Base-by-base conservation (phyloP, 37 sponge, comb jelly and placozoan species). In the Spongilla lacustris region DNA sequence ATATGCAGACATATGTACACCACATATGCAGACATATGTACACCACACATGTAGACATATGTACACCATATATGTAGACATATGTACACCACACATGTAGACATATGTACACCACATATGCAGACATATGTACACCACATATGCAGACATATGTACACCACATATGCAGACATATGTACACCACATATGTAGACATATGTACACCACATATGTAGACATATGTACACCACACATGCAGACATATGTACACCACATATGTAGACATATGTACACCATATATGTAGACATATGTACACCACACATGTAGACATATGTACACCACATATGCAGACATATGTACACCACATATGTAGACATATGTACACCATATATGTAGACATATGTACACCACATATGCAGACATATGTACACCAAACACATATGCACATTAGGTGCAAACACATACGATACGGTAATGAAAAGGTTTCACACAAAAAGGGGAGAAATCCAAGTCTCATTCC, bases 261-360 rank as follows among this genome's bases (percentile, higher is more conserved):
- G 6, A 41, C 41, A 41, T 6, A 72, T 72, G 73, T 72, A 72
- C 73, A 72, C 26, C 26, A 72, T 30, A 72, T 72, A 30, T 72
- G 26, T 30, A 72, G 23, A 30, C 33, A 74, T 23, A 25, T 17
- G 8, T 74, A 74, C 27, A 32, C 12, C 33, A 34, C 31, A 74
- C 75, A 74, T 74, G 75, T 17, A 74, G 31, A 74, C 22, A 37
- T 48, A 76, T 22, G 12, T 35, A 21, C 19, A 36, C 33, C 25
- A 76, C 33, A 76, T 17, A 58, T 17, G 21, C 58, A 58, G 14
- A 58, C 58, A 58, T 17, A 58, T 10, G 11, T 14, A 58, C 19
- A 58, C 58, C 41, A 41, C 41, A 41, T 6, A 41, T 41, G 41
- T 6, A 41, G 6, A 41, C 41, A 41, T 6, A 41, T 41, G 6